Evolutionary conservation across 30 jellyfish, hydroid and myxozoan genomes (phyloP).

Genomic region (Hydractinia echinata): DNA sequence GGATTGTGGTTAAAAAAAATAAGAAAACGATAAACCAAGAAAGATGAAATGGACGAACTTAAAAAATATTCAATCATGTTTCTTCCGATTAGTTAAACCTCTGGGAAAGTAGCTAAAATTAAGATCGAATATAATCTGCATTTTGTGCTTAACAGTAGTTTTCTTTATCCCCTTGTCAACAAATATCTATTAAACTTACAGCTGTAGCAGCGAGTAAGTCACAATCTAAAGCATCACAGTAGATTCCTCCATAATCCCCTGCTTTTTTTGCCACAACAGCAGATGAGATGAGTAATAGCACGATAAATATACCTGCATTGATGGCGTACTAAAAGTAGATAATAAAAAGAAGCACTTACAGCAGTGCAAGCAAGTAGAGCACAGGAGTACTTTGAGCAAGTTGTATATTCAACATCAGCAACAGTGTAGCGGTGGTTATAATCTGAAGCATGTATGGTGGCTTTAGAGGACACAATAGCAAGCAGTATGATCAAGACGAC

Average conservation of each 20-base stretch:
- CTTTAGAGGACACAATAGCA: slow-evolving; percentile 11
- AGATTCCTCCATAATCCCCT: not conserved
- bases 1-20: too few relatives aligned
- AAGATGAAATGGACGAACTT: too few relatives aligned
- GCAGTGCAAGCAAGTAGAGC: not conserved
- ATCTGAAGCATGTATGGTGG: slow-evolving; percentile 11
- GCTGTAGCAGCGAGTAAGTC: slow-evolving; percentile 7
- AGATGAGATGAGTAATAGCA: slow-evolving; percentile 10
- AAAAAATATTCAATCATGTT: too few relatives aligned
- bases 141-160: not conserved
- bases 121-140: not conserved
- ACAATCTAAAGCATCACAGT: slow-evolving; percentile 11
- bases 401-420: slow-evolving; percentile 8
- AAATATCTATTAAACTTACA: slow-evolving; percentile 11
- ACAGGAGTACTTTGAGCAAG: slow-evolving; percentile 19
- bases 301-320: not conserved
- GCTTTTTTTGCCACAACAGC: slow-evolving; percentile 22
- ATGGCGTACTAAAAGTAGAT: slow-evolving; percentile 15
- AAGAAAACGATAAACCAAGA: too few relatives aligned
- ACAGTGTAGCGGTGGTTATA: not conserved
- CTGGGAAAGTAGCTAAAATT: too few relatives aligned
- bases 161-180: not conserved
- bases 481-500: not conserved
- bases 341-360: not conserved
- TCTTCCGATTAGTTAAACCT: too few relatives aligned